Evolutionary conservation across 2,113 vertebrate species (phyloP).

Genomic region (Amphiprion percula): DNA sequence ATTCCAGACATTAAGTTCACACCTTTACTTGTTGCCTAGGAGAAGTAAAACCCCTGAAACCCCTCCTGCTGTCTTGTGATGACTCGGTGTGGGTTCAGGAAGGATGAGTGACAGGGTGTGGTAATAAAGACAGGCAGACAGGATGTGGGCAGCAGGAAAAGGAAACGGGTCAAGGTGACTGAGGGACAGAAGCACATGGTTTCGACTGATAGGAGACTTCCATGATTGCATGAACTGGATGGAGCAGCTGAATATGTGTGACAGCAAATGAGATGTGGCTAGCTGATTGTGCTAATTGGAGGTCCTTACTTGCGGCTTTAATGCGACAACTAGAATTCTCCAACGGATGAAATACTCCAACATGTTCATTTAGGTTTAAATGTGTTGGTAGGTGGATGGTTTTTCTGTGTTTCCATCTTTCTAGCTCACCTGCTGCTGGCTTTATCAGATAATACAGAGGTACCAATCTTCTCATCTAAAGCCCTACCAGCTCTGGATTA

Average conservation of each 20-base stretch:
- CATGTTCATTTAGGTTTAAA: not conserved
- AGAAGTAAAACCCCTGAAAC: too few relatives aligned
- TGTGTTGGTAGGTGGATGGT: not conserved
- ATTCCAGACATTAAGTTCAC: too few relatives aligned
- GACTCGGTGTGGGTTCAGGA: slow-evolving; percentile 22
- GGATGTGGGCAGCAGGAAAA: slow-evolving; percentile 60
- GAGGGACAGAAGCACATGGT: slow-evolving; percentile 6
- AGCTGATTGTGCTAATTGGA: not conserved
- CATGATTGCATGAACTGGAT: not conserved
- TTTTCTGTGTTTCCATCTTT: not conserved
- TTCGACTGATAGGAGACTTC: too few relatives aligned
- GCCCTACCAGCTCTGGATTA: too few relatives aligned
- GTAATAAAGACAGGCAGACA: slow-evolving; percentile 52
- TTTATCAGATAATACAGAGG: not conserved
- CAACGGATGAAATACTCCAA: not conserved
- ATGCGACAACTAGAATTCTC: not conserved
- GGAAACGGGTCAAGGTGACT: slow-evolving; percentile 56
- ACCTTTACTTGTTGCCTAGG: too few relatives aligned
- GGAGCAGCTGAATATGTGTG: not conserved
- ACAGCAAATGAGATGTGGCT: not conserved
- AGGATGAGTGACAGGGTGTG: slow-evolving; percentile 54
- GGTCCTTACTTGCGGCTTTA: not conserved
- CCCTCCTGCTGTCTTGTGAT: not conserved
- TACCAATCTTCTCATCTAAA: too few relatives aligned
- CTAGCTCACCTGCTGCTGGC: not conserved